Evolutionary conservation across 2,113 vertebrate genomes (phyloP).

Genomic region (Corynorhinus townsendii): DNA sequence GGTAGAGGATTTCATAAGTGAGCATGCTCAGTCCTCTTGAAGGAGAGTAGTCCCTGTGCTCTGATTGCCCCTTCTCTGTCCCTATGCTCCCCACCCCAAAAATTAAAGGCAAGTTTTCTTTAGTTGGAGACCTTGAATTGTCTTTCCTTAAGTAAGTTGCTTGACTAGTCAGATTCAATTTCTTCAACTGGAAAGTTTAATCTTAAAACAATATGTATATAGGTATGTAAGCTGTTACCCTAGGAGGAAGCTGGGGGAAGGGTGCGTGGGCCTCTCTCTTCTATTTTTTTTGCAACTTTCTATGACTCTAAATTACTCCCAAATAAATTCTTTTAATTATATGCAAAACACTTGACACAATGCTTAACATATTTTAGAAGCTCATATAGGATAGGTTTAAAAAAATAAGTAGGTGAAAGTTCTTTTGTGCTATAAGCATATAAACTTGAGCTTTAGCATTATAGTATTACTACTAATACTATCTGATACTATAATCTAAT

Average conservation of each 20-base stretch:
- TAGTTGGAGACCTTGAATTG: not conserved
- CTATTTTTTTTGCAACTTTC: slow-evolving; percentile 20
- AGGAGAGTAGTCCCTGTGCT: not conserved
- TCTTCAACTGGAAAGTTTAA: not conserved
- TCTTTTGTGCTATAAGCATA: not conserved
- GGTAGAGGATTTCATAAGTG: not conserved
- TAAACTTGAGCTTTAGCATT: not conserved
- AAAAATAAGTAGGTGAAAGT: not conserved
- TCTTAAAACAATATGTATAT: not conserved
- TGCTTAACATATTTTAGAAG: not conserved
- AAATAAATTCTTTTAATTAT: not conserved
- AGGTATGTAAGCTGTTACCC: not conserved
- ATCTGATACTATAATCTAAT: not conserved
- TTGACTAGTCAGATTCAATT: not conserved
- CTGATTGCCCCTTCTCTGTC: not conserved
- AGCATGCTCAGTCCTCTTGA: not conserved
- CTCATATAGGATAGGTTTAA: not conserved
- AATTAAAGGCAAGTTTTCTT: not conserved
- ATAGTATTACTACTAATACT: not conserved
- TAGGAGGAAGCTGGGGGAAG: not conserved
- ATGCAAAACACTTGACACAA: not conserved
- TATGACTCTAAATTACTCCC: not conserved
- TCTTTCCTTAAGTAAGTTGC: not conserved
- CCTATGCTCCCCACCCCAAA: fast-evolving
- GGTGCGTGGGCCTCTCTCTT: not conserved